These are phyloP conservation scores for Delia radicum DNA, from an alignment of 1,140 invertebrate genomes.

Conservation along the genomic window DNA sequence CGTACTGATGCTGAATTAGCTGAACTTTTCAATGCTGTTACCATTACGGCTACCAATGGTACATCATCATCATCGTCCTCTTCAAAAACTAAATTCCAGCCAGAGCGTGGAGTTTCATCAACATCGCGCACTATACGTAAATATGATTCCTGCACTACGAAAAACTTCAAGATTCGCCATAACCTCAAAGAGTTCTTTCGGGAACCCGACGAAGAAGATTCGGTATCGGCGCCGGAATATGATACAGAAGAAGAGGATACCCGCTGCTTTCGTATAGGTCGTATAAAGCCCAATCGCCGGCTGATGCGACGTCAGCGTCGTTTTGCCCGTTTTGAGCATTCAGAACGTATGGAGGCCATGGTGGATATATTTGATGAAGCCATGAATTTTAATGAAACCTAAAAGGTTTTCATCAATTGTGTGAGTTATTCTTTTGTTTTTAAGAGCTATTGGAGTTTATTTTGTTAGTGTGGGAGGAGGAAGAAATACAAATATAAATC, in stretches of 20 bases:
- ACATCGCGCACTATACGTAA: slow-evolving; percentile 50
- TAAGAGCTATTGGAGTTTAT: neutral
- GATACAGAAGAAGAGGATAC: slow-evolving; percentile 46
- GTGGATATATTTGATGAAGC: slow-evolving; percentile 50
- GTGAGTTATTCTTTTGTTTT: neutral
- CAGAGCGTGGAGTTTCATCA: slow-evolving; percentile 44
- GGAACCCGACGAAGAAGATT: slow-evolving; percentile 47
- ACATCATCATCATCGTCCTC: slow-evolving; percentile 31
- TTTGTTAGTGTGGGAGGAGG: neutral
- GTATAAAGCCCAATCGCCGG: slow-evolving; percentile 38
- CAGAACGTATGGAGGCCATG: slow-evolving; percentile 51
- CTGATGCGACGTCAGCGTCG: slow-evolving; percentile 37
- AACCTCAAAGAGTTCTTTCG: slow-evolving; percentile 49
- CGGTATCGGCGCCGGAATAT: slow-evolving; percentile 52
- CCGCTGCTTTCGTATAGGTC: slow-evolving; percentile 37
- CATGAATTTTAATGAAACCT: slow-evolving; percentile 51
- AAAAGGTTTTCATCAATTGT: neutral
- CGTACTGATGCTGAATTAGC: slow-evolving; percentile 48
- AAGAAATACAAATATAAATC: neutral
- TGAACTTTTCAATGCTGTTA: slow-evolving; percentile 49
- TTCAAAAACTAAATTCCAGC: slow-evolving; percentile 32
- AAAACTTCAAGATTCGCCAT: slow-evolving; percentile 50
- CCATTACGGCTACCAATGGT: slow-evolving; percentile 40
- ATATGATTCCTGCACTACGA: slow-evolving; percentile 37
- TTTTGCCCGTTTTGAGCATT: slow-evolving; percentile 47